These are phyloP conservation scores for Latrodectus hesperus DNA, from an alignment of 2,888 invertebrate genomes.

Conservation along the genomic window DNA sequence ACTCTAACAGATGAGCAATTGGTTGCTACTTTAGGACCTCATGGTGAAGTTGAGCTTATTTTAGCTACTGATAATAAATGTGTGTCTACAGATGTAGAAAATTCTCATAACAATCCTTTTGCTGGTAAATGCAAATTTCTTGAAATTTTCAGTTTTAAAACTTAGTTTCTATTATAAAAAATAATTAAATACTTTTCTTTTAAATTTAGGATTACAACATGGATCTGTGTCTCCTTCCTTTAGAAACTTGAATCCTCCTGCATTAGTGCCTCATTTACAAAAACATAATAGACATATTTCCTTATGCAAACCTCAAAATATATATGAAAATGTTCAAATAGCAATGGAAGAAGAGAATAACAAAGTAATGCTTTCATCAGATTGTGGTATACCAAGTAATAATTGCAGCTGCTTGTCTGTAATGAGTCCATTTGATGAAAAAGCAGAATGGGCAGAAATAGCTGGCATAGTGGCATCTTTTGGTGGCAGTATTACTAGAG, in stretches of 20 bases:
- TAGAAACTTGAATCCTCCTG: conserved; percentile 8
- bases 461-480: conserved; percentile 96
- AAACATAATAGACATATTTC: conserved; percentile 30
- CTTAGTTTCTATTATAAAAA: not conserved
- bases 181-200: not conserved
- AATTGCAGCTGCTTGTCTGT: conserved; percentile 64
- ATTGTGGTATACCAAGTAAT: conserved; percentile 40
- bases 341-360: conserved; percentile 57
- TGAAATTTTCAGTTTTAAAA: not conserved
- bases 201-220: conserved; percentile 69
- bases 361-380: conserved; percentile 53
- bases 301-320: conserved; percentile 49
- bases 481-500: conserved; percentile 79
- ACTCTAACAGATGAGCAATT: conserved; percentile 81
- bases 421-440: conserved; percentile 91
- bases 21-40: conserved; percentile 70
- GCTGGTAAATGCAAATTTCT: conserved; percentile 81
- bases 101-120: conserved; percentile 83
- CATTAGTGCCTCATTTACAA: conserved; percentile 17
- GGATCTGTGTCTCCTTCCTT: conserved; percentile 63
- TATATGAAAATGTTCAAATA: conserved; percentile 68
- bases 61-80: conserved; percentile 78
- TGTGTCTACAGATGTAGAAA: conserved; percentile 83
- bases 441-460: conserved; percentile 97
- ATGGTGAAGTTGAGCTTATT: conserved; percentile 68